phyloP scores from a whole-genome alignment of 2,888 invertebrate species.

The Plebejus melissa region DNA sequence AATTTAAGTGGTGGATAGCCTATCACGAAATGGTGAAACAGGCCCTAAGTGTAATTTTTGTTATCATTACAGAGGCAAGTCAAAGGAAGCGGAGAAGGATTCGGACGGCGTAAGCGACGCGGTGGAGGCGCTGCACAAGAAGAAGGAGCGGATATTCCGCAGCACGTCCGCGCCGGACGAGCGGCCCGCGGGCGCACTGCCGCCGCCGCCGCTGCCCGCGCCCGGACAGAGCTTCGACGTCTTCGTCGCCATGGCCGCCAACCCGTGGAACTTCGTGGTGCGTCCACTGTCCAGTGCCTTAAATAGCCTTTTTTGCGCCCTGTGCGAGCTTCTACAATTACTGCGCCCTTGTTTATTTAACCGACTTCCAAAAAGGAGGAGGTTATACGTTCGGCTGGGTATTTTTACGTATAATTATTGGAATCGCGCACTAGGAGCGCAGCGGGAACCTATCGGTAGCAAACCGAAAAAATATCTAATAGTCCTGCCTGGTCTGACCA shows the following conservation, averaged over 20 bases:
- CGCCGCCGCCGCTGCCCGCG: constrained; percentile 60
- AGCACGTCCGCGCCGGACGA: constrained; percentile 38
- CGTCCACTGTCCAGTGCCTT: constrained; percentile 40
- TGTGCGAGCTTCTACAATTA: too few relatives aligned
- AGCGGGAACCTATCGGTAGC: too few relatives aligned
- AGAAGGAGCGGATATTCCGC: constrained; percentile 71
- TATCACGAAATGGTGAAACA: too few relatives aligned
- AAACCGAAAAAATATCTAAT: too few relatives aligned
- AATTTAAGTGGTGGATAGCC: too few relatives aligned
- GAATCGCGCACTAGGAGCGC: too few relatives aligned
- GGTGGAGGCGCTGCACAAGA: constrained; percentile 62
- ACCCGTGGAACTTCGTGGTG: constrained; percentile 86
- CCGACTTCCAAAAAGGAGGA: too few relatives aligned
- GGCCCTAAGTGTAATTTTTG: background rate
- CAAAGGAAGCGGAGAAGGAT: constrained; percentile 53
- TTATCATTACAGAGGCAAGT: constrained; percentile 47
- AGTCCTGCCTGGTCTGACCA: too few relatives aligned
- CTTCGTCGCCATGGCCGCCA: constrained; percentile 85
- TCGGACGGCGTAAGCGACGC: constrained; percentile 53
- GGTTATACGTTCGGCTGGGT: too few relatives aligned
- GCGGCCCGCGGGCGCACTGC: constrained; percentile 47
- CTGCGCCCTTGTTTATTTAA: too few relatives aligned
- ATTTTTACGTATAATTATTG: too few relatives aligned
- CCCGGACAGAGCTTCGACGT: constrained; percentile 83
- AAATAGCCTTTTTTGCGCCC: too few relatives aligned